Conservation (phyloP, 2,113 vertebrate genomes). For the Phocoena phocoena region DNA sequence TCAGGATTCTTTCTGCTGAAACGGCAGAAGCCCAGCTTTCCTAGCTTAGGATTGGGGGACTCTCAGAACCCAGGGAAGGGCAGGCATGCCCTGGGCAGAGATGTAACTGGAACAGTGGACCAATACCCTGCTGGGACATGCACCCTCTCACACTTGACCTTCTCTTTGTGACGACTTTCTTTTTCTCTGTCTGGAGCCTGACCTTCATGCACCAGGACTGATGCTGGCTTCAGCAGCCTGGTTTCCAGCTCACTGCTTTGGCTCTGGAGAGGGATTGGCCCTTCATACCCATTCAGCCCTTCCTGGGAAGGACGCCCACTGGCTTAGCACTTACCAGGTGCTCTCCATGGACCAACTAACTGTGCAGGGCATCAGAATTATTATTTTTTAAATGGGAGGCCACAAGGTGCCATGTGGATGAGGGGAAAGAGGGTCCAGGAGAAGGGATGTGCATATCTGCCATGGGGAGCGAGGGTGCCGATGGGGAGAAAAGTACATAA, state of each 20-base stretch:
- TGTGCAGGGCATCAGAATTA: neutral
- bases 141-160: neutral
- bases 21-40: neutral
- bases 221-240: rapidly evolving
- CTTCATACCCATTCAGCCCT: neutral
- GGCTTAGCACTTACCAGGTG: neutral
- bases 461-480: neutral
- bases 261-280: neutral
- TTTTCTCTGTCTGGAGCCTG: neutral
- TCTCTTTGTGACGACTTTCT: neutral
- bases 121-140: neutral
- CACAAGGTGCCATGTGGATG: neutral
- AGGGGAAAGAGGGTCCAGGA: neutral
- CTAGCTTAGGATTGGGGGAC: too few species aligned
- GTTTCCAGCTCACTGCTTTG: neutral
- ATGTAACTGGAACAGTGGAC: neutral
- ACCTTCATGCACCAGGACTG: neutral
- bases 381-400: neutral
- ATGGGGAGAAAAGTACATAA: neutral
- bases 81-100: neutral
- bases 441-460: neutral
- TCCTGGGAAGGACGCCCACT: neutral
- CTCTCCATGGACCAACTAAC: neutral
- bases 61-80: neutral
- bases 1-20: neutral